These are phyloP conservation scores for Polymixis lichenea DNA, from an alignment of 2,888 invertebrate species.

Conservation along the genomic window DNA sequence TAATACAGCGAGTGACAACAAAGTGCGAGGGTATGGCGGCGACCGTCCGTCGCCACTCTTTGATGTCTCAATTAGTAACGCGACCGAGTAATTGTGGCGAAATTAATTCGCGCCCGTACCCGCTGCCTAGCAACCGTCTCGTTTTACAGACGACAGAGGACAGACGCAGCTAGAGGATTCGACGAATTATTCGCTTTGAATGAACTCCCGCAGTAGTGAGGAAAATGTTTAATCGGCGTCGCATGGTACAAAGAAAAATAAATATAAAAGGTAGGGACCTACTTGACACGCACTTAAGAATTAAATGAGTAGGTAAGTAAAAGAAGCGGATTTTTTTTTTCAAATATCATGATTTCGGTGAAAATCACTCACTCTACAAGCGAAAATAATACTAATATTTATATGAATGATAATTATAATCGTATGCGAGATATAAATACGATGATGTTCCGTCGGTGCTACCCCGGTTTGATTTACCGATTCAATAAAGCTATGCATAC, in stretches of 20 bases:
- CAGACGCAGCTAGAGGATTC: constrained; percentile 16
- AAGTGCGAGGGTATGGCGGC: constrained; percentile 69
- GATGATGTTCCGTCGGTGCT: too few relatives aligned
- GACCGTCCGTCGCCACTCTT: constrained; percentile 81
- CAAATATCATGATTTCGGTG: too few relatives aligned
- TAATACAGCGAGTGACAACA: constrained; percentile 72
- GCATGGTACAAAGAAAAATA: background rate
- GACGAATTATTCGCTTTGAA: constrained; percentile 28
- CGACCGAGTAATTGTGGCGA: constrained; percentile 89
- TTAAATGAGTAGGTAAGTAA: too few relatives aligned
- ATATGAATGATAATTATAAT: too few relatives aligned
- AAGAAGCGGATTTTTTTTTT: too few relatives aligned
- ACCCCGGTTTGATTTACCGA: background rate
- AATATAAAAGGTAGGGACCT: background rate
- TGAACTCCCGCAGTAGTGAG: background rate
- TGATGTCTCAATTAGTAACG: constrained; percentile 90
- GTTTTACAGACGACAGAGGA: constrained; percentile 48
- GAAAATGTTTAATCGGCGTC: constrained; percentile 3
- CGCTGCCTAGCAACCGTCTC: constrained; percentile 66
- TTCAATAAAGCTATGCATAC: background rate
- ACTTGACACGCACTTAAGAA: too few relatives aligned
- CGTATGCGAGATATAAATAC: background rate
- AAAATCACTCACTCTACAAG: too few relatives aligned
- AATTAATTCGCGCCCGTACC: constrained; percentile 84
- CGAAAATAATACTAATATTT: too few relatives aligned